A percentile compares a stretch with the other conserved stretches of the same genome.
Conservation (phyloP, 2,888 invertebrate species). For the Panopea generosa region DNA sequence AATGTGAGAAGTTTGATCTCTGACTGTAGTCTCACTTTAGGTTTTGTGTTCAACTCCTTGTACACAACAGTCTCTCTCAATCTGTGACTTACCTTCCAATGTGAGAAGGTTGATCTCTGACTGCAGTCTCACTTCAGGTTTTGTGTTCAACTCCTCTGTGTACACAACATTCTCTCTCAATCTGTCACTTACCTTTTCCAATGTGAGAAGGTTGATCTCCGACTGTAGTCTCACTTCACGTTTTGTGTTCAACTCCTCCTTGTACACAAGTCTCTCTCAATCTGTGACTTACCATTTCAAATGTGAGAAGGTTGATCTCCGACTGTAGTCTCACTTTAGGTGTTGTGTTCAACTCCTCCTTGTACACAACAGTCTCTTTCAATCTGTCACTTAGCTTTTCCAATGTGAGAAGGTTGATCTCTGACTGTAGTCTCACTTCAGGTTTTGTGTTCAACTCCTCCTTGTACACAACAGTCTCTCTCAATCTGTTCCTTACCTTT, state of each 20-base stretch:
- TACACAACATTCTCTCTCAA: constrained; percentile 82
- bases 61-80: too few species aligned
- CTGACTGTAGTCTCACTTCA: constrained; percentile 84
- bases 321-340: constrained; percentile 85
- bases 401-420: constrained; percentile 84
- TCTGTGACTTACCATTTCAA: too few species aligned
- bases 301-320: constrained; percentile 84
- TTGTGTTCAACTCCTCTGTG: constrained; percentile 82
- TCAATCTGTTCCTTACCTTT: constrained; percentile 79
- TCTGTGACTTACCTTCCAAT: too few species aligned
- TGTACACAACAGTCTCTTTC: constrained; percentile 82
- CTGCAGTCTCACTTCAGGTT: constrained; percentile 84
- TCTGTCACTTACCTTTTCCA: constrained; percentile 78
- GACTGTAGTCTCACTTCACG: constrained; percentile 85
- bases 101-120: constrained; percentile 85
- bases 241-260: constrained; percentile 82
- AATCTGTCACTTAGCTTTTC: constrained; percentile 84
- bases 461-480: constrained; percentile 81
- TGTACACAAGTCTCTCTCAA: too few species aligned
- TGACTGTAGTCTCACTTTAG: constrained; percentile 84
- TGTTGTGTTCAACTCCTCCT: constrained; percentile 82
- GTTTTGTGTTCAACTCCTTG: constrained; percentile 83
- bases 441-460: constrained; percentile 83
- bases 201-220: constrained; percentile 82
- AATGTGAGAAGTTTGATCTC: constrained; percentile 84